Conservation (phyloP, 2,888 invertebrate species). For the Argyresthia goedartella region DNA sequence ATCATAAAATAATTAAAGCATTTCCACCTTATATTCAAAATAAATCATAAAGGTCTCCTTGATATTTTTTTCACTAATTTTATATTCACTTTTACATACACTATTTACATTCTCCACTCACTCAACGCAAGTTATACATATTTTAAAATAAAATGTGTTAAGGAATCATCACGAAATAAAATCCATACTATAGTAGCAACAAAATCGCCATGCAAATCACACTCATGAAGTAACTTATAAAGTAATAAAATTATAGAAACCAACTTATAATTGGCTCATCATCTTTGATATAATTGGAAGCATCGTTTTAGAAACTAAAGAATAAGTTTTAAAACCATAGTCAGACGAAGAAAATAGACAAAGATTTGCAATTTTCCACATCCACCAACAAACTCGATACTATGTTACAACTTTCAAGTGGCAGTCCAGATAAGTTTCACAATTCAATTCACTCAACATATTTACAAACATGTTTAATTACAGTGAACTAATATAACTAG, state of each 20-base stretch:
- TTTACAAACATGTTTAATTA: slow-evolving; percentile 56
- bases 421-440: slow-evolving; percentile 10
- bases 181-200: slow-evolving; percentile 41
- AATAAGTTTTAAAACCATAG: slow-evolving; percentile 5
- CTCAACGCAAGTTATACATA: slow-evolving; percentile 55
- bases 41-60: slow-evolving; percentile 60
- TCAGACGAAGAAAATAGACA: slow-evolving; percentile 1
- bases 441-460: slow-evolving; percentile 18
- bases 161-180: slow-evolving; percentile 39
- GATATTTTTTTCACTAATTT: slow-evolving; percentile 39
- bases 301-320: slow-evolving; percentile 61
- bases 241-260: slow-evolving; percentile 53
- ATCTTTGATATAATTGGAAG: slow-evolving; percentile 71
- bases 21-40: slow-evolving; percentile 67
- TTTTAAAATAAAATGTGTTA: slow-evolving; percentile 41
- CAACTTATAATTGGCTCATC: slow-evolving; percentile 61
- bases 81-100: slow-evolving; percentile 45
- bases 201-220: slow-evolving; percentile 66
- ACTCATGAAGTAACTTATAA: slow-evolving; percentile 57
- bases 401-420: slow-evolving; percentile 9
- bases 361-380: not conserved
- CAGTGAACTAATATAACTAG: slow-evolving; percentile 53
- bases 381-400: not conserved
- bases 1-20: slow-evolving; percentile 69
- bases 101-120: slow-evolving; percentile 53